Base-by-base conservation (phyloP, 2,113 vertebrate genomes). In the Tupaia chinensis region DNA sequence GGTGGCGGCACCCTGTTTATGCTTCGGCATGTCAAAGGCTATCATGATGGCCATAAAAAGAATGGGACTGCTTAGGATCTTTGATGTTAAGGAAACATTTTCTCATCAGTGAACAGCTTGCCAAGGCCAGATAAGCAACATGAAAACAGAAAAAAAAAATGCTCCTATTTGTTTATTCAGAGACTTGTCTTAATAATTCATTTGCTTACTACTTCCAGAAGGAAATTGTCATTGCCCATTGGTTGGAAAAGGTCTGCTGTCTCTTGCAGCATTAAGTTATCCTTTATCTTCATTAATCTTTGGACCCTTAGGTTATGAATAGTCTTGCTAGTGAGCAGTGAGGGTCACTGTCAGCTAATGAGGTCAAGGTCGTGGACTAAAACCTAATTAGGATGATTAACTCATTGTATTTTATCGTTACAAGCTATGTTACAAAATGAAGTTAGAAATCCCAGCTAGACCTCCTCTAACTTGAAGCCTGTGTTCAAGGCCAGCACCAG, bases 141-240 rank as follows among this genome's bases (percentile, higher is more conserved):
- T 82, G 81, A 95, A 95, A 93, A 84, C 44, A 32, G n/a, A 9
- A 12, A 11, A 27, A 3, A 66, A 65, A 84, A 74, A 80, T 15
- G 29, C 54, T 96, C 86, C 70, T 17, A 17, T 80, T 77, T 93
- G 80, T 95, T 94, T 97, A 93, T 87, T 89, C 63, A 89, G 89
- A 87, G 27, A 76, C 25, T 77, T 81, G 84, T 80, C 74, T 95
- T 89, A 91, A 93, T 92, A 91, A 96, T 94, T 95, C 74, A 86
- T 81, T 58, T 91, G 44, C 66, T 86, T 96, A 22, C 70, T n/a
- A 83, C 22, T 74, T 95, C 60, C 74, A 72, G 84, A 78, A 76
- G 61, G 86, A 85, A 56, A 82, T n/a, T 44, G 29, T 78, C 25
- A 23, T 63, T 29, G 10, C 78, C 69, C 25, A 29, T 61, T 27